Percentiles rank a stretch among this genome's conserved stretches.
Evolutionary conservation across 2,797 vertebrate species (phyloP).

Genomic region (Chelon labrosus): DNA sequence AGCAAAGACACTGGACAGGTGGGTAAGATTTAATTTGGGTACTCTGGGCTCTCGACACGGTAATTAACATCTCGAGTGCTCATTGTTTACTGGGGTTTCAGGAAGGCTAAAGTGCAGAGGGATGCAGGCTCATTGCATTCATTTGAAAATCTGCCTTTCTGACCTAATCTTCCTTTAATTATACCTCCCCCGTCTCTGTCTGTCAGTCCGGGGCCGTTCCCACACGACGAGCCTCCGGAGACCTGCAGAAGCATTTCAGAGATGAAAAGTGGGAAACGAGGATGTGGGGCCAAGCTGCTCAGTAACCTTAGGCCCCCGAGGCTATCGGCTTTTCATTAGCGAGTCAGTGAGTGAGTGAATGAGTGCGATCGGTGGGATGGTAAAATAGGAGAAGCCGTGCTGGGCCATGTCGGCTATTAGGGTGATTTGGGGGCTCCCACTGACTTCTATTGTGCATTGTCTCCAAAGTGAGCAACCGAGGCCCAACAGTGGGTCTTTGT

Average conservation of each 20-base stretch:
- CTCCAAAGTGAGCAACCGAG: conserved; percentile 65
- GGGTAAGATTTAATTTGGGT: too few relatives aligned
- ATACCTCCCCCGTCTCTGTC: conserved; percentile 32
- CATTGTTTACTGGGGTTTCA: too few relatives aligned
- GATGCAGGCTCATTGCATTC: too few relatives aligned
- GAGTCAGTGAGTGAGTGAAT: conserved; percentile 69
- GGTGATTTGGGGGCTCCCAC: conserved; percentile 76
- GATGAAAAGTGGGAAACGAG: conserved; percentile 59
- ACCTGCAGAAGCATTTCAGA: conserved; percentile 58
- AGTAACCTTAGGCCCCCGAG: conserved; percentile 59
- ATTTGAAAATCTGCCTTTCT: not conserved
- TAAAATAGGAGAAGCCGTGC: conserved; percentile 58
- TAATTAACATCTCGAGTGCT: too few relatives aligned
- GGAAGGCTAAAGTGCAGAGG: too few relatives aligned
- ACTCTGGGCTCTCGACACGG: too few relatives aligned
- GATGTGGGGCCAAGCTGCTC: conserved; percentile 63
- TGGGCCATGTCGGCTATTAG: conserved; percentile 67
- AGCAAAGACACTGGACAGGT: too few relatives aligned
- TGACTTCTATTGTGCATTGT: conserved; percentile 82
- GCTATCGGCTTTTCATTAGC: conserved; percentile 76
- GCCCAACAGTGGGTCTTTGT: conserved; percentile 82
- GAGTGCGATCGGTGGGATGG: conserved; percentile 63
- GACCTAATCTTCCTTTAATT: conserved; percentile 47
- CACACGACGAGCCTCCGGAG: conserved; percentile 61
- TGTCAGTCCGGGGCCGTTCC: conserved; percentile 31